These are phyloP conservation scores for Pyxicephalus adspersus DNA, from an alignment of 2,113 vertebrate genomes.

Conservation along the genomic window DNA sequence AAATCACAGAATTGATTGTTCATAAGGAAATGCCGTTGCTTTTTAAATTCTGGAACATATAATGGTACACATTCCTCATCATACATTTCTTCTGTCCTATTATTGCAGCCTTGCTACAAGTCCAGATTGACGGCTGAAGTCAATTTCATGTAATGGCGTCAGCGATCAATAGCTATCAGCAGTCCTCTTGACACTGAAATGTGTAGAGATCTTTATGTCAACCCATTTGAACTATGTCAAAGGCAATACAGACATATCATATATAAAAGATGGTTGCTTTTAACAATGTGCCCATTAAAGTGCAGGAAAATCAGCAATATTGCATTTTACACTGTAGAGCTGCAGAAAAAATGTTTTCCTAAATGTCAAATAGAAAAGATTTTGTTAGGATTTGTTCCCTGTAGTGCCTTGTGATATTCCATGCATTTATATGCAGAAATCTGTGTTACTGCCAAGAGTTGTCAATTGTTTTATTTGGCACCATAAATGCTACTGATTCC, in stretches of 20 bases:
- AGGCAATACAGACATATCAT: not conserved
- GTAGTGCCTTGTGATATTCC: too few relatives aligned
- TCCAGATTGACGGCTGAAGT: constrained; percentile 42
- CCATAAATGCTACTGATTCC: too few relatives aligned
- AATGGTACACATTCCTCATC: not conserved
- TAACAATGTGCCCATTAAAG: not conserved
- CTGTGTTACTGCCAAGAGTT: too few relatives aligned
- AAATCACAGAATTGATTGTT: not conserved
- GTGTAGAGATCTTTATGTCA: not conserved
- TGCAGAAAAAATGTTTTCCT: too few relatives aligned
- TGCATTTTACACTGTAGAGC: too few relatives aligned
- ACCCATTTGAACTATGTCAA: constrained; percentile 15
- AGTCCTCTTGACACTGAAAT: constrained; percentile 16
- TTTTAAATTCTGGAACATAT: not conserved
- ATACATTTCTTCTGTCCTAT: constrained; percentile 13
- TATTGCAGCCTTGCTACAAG: constrained; percentile 13
- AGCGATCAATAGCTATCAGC: constrained; percentile 46
- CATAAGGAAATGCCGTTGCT: not conserved
- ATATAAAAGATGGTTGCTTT: not conserved
- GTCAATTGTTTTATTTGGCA: too few relatives aligned
- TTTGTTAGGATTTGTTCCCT: too few relatives aligned
- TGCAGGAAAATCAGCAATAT: too few relatives aligned
- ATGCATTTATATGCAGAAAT: too few relatives aligned
- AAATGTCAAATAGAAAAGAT: too few relatives aligned
- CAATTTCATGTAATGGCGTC: constrained; percentile 46